These are phyloP conservation scores for Potamilus streckersoni DNA, from an alignment of 1,140 invertebrate species.

Conservation along the genomic window DNA sequence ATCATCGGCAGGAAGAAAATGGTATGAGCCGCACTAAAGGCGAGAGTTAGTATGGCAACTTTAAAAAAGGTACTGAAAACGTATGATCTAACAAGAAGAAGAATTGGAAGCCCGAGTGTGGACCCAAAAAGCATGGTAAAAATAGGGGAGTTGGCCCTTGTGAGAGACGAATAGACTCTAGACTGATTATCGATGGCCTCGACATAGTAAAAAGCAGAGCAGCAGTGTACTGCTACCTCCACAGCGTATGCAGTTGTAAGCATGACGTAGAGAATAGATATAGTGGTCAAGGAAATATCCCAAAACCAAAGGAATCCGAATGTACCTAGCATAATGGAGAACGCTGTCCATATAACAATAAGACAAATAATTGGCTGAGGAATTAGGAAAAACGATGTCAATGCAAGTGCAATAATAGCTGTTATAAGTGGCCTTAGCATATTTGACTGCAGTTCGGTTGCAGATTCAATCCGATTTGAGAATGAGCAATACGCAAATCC, in stretches of 20 bases:
- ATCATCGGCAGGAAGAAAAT: slow-evolving; percentile 4
- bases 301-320: slow-evolving; percentile 13
- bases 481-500: slow-evolving; percentile 8
- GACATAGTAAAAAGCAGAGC: not conserved
- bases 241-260: not conserved
- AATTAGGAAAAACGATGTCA: not conserved
- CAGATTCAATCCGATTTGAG: slow-evolving; percentile 11
- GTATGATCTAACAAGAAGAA: slow-evolving; percentile 12
- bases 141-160: not conserved
- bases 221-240: slow-evolving; percentile 7
- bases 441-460: slow-evolving; percentile 9
- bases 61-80: slow-evolving; percentile 13
- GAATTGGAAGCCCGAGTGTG: slow-evolving; percentile 9
- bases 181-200: not conserved
- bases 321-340: slow-evolving; percentile 10
- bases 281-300: slow-evolving; percentile 7
- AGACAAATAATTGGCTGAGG: not conserved
- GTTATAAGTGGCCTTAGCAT: slow-evolving; percentile 9
- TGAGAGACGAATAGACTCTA: slow-evolving; percentile 1
- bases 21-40: not conserved
- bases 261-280: slow-evolving; percentile 11
- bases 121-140: slow-evolving; percentile 13
- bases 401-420: not conserved
- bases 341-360: slow-evolving; percentile 5
- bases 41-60: slow-evolving; percentile 1